Base-by-base conservation (phyloP, 2,113 vertebrate genomes). In the Myotis yumanensis region DNA sequence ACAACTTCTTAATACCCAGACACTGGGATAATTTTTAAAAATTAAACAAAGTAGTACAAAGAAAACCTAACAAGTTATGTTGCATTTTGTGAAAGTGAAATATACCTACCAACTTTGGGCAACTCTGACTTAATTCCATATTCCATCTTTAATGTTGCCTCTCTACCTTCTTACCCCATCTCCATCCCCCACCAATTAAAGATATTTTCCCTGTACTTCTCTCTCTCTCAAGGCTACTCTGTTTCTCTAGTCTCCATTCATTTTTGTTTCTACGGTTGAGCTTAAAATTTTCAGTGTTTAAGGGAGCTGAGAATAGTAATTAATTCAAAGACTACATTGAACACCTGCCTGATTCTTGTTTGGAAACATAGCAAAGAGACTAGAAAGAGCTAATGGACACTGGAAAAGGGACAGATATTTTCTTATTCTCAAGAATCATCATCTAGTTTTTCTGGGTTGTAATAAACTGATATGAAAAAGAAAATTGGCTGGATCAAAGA, bases 1-100 rank as follows among this genome's bases (percentile, higher is more conserved):
- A 76, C 40, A 92, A 84, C 14, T 71, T 68, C 68, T 82, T 54
- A 93, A 90, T 87, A 87, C 20, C 66, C 30, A 93, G 71, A 96
- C 14, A n/a, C 4, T 62, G n/a, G 5, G 18, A 52, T 82, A 68
- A 20, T 64, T 59, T 94, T 52, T 18, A 4, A 6, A 16, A 82
- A 66, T 75, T 73, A 66, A 93, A 62, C 15, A n/a, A 54, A 66
- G 23, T 22, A 79, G 18, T 62, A 54, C 48, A 37, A 64, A 57
- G 7, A 84, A 85, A 90, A 79, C 22, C 7, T n/a, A 43, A 85
- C 48, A 85, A 15, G 1, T n/a, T 90, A 48, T 17, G 4, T 12
- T 79, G 20, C 35, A 57, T 48, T 71, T 79, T 77, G 35, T 90
- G 35, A 75, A 89, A 89, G 4, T 54, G 32, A 83, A 93, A 83